phyloP scores from a whole-genome alignment of 2,888 invertebrate species.

The Heteromyza rotundicornis region DNA sequence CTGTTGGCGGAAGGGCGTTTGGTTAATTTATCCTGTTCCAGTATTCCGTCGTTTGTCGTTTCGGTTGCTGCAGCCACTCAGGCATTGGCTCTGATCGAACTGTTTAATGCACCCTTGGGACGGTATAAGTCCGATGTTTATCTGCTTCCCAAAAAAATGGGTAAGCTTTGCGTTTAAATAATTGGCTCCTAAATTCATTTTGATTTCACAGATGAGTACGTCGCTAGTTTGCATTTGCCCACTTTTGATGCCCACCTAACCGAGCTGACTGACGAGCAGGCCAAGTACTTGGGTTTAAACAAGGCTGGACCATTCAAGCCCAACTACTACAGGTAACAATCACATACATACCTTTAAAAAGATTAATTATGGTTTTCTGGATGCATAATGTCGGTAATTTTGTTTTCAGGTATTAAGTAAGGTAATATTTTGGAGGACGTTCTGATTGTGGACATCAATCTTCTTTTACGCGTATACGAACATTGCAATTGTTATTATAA shows the following conservation, averaged over 20 bases:
- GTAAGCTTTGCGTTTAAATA: conserved; percentile 63
- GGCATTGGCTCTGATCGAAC: conserved; percentile 93
- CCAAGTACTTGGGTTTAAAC: conserved; percentile 93
- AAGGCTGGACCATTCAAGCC: conserved; percentile 98
- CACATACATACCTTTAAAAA: no score
- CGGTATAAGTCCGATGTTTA: conserved; percentile 96
- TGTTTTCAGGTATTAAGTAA: conserved; percentile 21
- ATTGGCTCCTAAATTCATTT: conserved; percentile 1
- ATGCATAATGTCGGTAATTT: background rate
- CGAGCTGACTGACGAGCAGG: conserved; percentile 92
- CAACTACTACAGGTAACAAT: conserved; percentile 93
- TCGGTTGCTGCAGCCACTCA: conserved; percentile 96
- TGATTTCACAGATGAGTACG: conserved; percentile 81
- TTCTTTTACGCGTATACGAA: no score
- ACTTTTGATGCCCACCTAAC: conserved; percentile 96
- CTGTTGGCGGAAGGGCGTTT: conserved; percentile 92
- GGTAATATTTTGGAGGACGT: no score
- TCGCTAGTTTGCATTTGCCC: conserved; percentile 92
- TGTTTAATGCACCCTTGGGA: conserved; percentile 91
- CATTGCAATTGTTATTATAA: no score
- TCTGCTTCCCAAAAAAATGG: conserved; percentile 96
- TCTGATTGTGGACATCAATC: no score
- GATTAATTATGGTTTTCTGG: background rate
- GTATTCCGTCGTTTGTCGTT: conserved; percentile 94
- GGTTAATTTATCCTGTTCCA: conserved; percentile 94